Evolutionary conservation across 2,888 invertebrate species (phyloP).

Genomic region (Hipparchia semele): DNA sequence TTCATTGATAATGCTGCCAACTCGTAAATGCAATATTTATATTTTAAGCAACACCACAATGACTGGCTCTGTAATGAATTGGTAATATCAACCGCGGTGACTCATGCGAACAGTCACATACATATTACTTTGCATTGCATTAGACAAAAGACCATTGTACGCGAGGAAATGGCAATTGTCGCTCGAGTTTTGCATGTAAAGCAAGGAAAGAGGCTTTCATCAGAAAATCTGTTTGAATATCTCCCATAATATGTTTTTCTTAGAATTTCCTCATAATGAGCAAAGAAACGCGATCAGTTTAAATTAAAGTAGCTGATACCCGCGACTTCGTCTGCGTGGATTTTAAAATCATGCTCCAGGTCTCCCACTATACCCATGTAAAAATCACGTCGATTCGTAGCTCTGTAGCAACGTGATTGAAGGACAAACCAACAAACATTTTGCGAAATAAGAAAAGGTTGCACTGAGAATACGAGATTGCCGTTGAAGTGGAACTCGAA

Average conservation of each 20-base stretch:
- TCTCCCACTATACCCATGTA: too few species aligned
- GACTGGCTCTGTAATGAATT: constrained; percentile 46
- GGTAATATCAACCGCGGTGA: constrained; percentile 45
- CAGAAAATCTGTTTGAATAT: constrained; percentile 37
- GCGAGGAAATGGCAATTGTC: constrained; percentile 52
- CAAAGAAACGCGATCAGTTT: neutral
- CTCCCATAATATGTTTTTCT: neutral
- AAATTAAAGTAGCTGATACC: too few species aligned
- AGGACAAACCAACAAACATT: too few species aligned
- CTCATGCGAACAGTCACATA: constrained; percentile 47
- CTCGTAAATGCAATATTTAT: constrained; percentile 29
- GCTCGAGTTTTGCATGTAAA: constrained; percentile 44
- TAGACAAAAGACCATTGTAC: constrained; percentile 71
- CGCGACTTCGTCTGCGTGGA: too few species aligned
- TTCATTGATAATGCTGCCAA: neutral
- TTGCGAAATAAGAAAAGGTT: too few species aligned
- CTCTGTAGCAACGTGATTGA: too few species aligned
- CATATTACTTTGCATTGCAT: constrained; percentile 51
- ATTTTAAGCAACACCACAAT: constrained; percentile 46
- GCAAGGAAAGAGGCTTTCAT: constrained; percentile 65
- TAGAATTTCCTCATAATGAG: neutral
- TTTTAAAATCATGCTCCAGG: too few species aligned
- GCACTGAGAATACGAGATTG: too few species aligned
- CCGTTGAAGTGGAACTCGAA: too few species aligned
- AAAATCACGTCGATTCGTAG: too few species aligned